A percentile compares a stretch with the other conserved stretches of the same genome.
Evolutionary conservation across 2,888 invertebrate species (phyloP).

Genomic region (Ferdinandea cuprea): DNA sequence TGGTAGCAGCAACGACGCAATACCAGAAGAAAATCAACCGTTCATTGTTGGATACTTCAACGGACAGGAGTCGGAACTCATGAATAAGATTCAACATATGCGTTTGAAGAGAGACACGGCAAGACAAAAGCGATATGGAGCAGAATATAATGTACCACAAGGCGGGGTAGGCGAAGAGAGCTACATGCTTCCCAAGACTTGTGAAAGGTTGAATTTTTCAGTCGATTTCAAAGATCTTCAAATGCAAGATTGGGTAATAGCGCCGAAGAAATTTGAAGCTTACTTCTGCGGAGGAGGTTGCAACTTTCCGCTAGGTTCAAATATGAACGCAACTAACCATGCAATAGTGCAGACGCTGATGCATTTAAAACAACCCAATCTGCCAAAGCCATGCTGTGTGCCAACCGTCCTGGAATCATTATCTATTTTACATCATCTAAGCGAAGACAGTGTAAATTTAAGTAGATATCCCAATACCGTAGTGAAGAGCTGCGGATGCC

Average conservation of each 20-base stretch:
- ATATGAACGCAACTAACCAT: constrained; percentile 98
- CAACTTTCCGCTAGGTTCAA: constrained; percentile 94
- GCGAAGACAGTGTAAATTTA: constrained; percentile 94
- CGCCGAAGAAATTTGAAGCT: constrained; percentile 96
- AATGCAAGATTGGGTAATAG: constrained; percentile 98
- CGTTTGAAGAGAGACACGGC: constrained; percentile 79
- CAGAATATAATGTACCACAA: constrained; percentile 59
- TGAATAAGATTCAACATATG: constrained; percentile 84
- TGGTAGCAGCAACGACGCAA: constrained; percentile 77
- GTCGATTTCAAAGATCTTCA: constrained; percentile 94
- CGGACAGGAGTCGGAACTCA: constrained; percentile 84
- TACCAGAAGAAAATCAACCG: constrained; percentile 84
- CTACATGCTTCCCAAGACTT: constrained; percentile 85
- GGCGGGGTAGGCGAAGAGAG: constrained; percentile 72
- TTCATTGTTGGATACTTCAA: constrained; percentile 95
- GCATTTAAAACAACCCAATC: constrained; percentile 91
- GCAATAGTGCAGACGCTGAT: constrained; percentile 97
- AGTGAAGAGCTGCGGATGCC: constrained; percentile 98
- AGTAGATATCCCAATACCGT: constrained; percentile 98
- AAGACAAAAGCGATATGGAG: constrained; percentile 84
- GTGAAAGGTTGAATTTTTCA: constrained; percentile 94
- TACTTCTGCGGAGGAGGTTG: constrained; percentile 97
- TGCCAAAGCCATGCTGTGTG: constrained; percentile 96
- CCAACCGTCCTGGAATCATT: constrained; percentile 94
- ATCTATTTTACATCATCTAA: constrained; percentile 94